These are phyloP conservation scores for Aethina tumida DNA, from an alignment of 1,140 invertebrate species.

Conservation along the genomic window DNA sequence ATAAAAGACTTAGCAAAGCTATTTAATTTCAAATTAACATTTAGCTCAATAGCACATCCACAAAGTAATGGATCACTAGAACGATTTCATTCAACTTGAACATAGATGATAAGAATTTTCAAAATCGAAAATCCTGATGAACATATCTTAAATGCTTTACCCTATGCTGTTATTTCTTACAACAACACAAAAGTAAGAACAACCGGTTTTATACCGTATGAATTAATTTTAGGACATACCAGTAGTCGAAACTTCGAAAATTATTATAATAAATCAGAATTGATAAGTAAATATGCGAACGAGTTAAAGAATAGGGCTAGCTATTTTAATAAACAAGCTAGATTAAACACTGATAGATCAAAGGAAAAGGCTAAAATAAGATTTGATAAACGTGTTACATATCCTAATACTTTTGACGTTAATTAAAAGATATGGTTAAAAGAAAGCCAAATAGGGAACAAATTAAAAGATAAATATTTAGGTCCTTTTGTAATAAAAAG, in stretches of 20 bases:
- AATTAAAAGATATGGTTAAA: constrained; percentile 11
- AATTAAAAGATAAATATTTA: constrained; percentile 15
- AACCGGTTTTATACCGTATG: constrained; percentile 16
- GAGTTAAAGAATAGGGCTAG: constrained; percentile 12
- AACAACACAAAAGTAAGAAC: constrained; percentile 17
- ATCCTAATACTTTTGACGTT: constrained; percentile 1
- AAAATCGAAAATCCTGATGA: constrained; percentile 11
- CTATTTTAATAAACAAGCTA: constrained; percentile 11
- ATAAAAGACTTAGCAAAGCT: constrained; percentile 9
- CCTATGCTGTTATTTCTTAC: constrained; percentile 16
- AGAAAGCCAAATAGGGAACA: constrained; percentile 14
- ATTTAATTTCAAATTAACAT: constrained; percentile 11
- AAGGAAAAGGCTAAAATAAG: constrained; percentile 11
- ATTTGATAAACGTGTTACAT: constrained; percentile 6
- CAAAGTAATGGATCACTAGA: constrained; percentile 17
- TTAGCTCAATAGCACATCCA: constrained; percentile 5
- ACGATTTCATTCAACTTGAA: constrained; percentile 17
- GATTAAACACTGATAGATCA: background rate
- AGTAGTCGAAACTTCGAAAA: constrained; percentile 9
- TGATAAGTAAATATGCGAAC: constrained; percentile 12
- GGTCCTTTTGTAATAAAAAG: constrained; percentile 12
- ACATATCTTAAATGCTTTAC: constrained; percentile 12
- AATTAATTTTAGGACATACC: constrained; percentile 15
- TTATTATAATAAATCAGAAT: constrained; percentile 9
- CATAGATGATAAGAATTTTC: constrained; percentile 13